Evolutionary conservation across 2,113 vertebrate species (phyloP).

Genomic region (Epinephelus moara): DNA sequence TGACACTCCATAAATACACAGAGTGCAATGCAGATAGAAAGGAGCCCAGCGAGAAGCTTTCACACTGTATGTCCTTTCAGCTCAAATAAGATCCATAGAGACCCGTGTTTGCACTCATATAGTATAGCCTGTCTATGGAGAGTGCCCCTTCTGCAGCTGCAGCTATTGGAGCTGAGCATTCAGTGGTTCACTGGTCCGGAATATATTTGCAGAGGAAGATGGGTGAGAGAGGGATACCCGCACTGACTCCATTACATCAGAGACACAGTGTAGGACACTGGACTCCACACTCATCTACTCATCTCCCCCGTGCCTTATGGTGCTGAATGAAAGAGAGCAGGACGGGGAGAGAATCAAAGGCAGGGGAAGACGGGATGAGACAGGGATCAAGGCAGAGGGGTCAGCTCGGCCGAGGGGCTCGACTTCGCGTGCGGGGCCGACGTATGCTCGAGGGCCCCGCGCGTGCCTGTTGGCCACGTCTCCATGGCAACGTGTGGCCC

Average conservation of each 20-base stretch:
- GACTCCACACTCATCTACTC: constrained; percentile 39
- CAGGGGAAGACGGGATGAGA: background rate
- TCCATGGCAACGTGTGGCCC: constrained; percentile 71
- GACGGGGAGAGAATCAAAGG: background rate
- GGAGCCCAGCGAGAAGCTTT: constrained; percentile 6
- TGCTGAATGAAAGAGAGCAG: constrained; percentile 6
- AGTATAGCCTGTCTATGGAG: constrained; percentile 30
- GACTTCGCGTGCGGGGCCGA: background rate
- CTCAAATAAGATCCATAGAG: constrained; percentile 27
- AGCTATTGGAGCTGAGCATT: constrained; percentile 58
- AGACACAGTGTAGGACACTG: constrained; percentile 26
- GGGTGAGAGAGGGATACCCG: constrained; percentile 52
- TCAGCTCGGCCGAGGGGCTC: constrained; percentile 10
- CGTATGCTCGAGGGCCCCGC: background rate
- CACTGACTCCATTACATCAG: constrained; percentile 58
- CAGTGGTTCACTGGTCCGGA: constrained; percentile 68
- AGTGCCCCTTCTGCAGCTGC: constrained; percentile 58
- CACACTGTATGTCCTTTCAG: constrained; percentile 21
- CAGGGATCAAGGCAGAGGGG: constrained; percentile 10
- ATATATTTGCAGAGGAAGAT: constrained; percentile 57
- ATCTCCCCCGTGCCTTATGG: background rate
- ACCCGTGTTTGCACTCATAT: constrained; percentile 24
- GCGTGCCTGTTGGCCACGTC: constrained; percentile 53
- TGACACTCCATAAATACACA: constrained; percentile 27
- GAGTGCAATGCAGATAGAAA: constrained; percentile 25